Conservation (phyloP, 2,888 invertebrate genomes). For the Drosophila birchii region DNA sequence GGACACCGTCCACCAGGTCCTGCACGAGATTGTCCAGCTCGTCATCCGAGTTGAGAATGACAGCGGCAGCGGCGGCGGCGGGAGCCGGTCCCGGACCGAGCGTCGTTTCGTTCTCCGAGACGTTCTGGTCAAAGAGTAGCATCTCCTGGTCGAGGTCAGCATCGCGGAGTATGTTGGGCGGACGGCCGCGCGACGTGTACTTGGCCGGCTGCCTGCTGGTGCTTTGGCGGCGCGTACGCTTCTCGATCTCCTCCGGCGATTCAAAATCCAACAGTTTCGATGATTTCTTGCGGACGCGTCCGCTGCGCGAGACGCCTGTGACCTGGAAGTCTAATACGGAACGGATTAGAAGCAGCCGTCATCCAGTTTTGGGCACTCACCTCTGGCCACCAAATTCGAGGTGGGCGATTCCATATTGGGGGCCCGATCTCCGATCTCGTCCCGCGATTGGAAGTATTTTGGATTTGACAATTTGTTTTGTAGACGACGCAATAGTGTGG, state of each 20-base stretch:
- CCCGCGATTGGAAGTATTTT: conserved; percentile 19
- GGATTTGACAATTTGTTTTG: conserved; percentile 25
- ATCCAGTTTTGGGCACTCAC: conserved; percentile 1
- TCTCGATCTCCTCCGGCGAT: conserved; percentile 93
- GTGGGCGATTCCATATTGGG: conserved; percentile 42
- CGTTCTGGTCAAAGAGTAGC: conserved; percentile 51
- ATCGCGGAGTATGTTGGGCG: conserved; percentile 58
- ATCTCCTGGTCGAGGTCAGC: conserved; percentile 53
- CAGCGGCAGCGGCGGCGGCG: neutral
- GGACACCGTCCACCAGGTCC: conserved; percentile 80
- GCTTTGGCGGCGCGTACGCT: conserved; percentile 67
- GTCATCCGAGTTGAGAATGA: conserved; percentile 75
- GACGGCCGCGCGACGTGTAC: conserved; percentile 64
- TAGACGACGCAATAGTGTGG: conserved; percentile 39
- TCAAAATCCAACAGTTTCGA: conserved; percentile 97
- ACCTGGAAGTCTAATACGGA: conserved; percentile 89
- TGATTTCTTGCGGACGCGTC: conserved; percentile 96
- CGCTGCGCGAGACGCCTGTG: conserved; percentile 94
- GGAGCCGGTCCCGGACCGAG: conserved; percentile 1
- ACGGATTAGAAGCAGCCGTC: neutral
- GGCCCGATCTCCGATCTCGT: conserved; percentile 2
- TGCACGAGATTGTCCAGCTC: conserved; percentile 82
- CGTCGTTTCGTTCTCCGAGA: conserved; percentile 43
- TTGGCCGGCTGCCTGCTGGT: conserved; percentile 54
- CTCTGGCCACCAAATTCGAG: conserved; percentile 38